Base-by-base conservation (phyloP, 2,888 invertebrate genomes). In the Miltochrista miniata region DNA sequence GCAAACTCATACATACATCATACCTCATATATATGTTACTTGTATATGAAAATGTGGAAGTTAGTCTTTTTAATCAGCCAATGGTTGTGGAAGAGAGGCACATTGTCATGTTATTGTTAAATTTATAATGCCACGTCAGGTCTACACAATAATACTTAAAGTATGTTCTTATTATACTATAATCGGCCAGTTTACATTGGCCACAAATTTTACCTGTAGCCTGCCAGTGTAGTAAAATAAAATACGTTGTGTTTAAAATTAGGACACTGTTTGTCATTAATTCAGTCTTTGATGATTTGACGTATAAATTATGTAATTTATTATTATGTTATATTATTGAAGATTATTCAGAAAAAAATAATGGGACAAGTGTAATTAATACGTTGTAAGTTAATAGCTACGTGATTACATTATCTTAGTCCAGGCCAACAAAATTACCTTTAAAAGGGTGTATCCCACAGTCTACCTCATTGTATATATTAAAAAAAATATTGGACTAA, bases 401-500 rank as follows among this genome's bases (percentile, higher is more conserved):
- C 55, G 59, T 47, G 43, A 60, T 63, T 70, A 63, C 63, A 40
- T 44, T 36, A 18, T 40, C 36, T 41, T 53, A 68, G 72, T 77
- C 67, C 76, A 74, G 83, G 81, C 83, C 81, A 81, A 83, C 81
- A 80, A 85, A 84, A 82, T 82, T 77, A 72, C 72, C 65, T 77
- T 70, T 78, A 76, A 56, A 83, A 75, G 85, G 84, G 81, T 62
- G 62, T 57, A 68, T 74, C 88, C 88, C 87, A 62, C 71, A 76
- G 84, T 87, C 90, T 91, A 90, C 90, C 90, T 91, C 90, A 90
- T 87, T 91, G 89, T 90, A 90, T 74, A 88, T 90, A 88, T 74
- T 74, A 64, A 65, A 70, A 76, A n/a, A 77, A 59, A 83, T 7
- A 35, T 86, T 90, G 85, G 85, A 85, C 86, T 88, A 85, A 83